Conservation (phyloP, 2,888 invertebrate species). For the Melanargia galathea region DNA sequence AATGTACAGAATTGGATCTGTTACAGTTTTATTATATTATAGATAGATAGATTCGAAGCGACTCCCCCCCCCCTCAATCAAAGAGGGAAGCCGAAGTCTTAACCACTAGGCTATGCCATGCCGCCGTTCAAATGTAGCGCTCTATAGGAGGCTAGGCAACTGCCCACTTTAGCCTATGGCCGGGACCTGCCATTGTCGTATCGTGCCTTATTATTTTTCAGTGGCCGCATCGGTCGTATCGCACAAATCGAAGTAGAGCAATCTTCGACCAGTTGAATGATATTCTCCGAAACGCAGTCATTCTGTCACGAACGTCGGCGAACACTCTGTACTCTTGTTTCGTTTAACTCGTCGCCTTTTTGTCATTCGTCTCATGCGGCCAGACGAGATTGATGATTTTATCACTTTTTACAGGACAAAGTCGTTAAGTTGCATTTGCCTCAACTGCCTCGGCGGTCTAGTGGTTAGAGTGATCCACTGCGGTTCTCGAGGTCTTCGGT, state of each 20-base stretch:
- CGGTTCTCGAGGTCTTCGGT: too few species aligned
- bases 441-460: not conserved
- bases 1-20: too few species aligned
- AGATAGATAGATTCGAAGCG: too few species aligned
- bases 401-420: slow-evolving; percentile 30
- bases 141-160: too few species aligned
- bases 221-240: not conserved
- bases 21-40: too few species aligned
- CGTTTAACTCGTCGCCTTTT: slow-evolving; percentile 50
- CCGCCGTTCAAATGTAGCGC: too few species aligned
- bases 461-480: not conserved
- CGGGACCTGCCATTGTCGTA: not conserved
- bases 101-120: too few species aligned
- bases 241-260: slow-evolving; percentile 24
- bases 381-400: slow-evolving; percentile 39
- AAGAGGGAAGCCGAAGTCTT: too few species aligned
- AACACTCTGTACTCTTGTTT: slow-evolving; percentile 46
- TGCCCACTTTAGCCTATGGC: not conserved
- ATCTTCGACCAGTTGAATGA: slow-evolving; percentile 34
- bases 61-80: too few species aligned
- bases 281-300: slow-evolving; percentile 45
- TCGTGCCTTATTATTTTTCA: not conserved
- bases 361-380: slow-evolving; percentile 57
- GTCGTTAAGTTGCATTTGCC: not conserved
- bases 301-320: slow-evolving; percentile 38